Evolutionary conservation across 2,113 vertebrate genomes (phyloP), one percentile per base, ranked within the genome.

Genomic region (Pleuronectes platessa): DNA sequence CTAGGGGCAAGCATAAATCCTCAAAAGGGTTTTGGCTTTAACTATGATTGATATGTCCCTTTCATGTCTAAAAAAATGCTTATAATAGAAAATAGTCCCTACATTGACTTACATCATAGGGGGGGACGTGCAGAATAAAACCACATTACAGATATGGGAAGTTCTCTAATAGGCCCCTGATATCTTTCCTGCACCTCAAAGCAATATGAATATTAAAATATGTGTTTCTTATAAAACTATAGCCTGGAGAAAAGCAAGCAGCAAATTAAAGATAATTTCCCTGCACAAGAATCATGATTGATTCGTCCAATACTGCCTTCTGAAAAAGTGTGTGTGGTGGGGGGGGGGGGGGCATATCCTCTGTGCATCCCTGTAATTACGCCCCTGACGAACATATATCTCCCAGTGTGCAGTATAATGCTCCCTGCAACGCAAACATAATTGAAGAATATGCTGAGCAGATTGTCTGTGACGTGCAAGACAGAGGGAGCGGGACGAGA

Each of bases 391-490:
- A 10, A 23, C 37, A 42, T 61, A 31, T 15, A 18, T 63, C 3
- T 1, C 51, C 61, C 64, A 11, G 17, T 14, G 58, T 15, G 6
- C 17, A 49, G 26, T 20, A 40, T 24, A 7, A 26, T 2, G 37
- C 61, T 42, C 31, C 21, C 53, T 53, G 35, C 27, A 54, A 69
- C 21, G 62, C 42, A 49, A 68, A 79, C 65, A 55, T 20, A 73
- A 59, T 31, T 20, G 35, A 66, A 78, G 14, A 49, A 66, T 70
- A 75, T 47, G 63, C 55, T 27, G 61, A 74, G 64, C 76, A 80
- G 56, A 70, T 40, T 72, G 59, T 37, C n/a, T 67, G 40, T 74
- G 55, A 66, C 49, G 49, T 56, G 56, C 20, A 11, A 74, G 14
- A 51, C 15, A 23, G 66, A 14, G n/a, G 37, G 68, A 60, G 68